These are phyloP conservation scores for Hucho hucho DNA, from an alignment of 2,113 vertebrate species.

Conservation along the genomic window DNA sequence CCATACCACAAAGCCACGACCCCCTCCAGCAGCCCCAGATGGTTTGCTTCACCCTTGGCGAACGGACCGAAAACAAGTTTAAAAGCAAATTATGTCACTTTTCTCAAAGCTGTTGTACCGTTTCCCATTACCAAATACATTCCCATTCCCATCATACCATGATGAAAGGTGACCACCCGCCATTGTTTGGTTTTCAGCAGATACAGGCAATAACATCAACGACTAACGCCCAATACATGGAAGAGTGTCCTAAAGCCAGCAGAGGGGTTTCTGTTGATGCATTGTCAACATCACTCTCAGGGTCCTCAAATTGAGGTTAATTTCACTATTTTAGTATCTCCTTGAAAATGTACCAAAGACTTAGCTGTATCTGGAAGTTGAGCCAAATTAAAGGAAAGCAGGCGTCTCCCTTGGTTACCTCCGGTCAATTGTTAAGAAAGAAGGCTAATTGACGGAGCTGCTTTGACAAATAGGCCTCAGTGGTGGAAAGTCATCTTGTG, in stretches of 20 bases:
- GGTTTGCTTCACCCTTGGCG: conserved; percentile 56
- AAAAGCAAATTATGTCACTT: conserved; percentile 67
- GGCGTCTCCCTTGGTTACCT: conserved; percentile 32
- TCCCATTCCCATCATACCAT: conserved; percentile 66
- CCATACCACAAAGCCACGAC: not conserved
- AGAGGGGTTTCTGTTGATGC: conserved; percentile 51
- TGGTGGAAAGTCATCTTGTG: conserved; percentile 34
- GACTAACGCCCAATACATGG: conserved; percentile 41
- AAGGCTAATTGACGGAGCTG: conserved; percentile 28
- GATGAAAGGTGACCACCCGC: conserved; percentile 76
- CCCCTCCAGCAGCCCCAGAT: conserved; percentile 49
- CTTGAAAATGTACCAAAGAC: not conserved
- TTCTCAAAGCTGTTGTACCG: conserved; percentile 34
- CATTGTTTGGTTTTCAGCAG: conserved; percentile 73
- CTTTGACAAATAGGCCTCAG: conserved; percentile 18
- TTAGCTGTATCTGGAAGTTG: conserved; percentile 8
- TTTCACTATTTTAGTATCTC: not conserved
- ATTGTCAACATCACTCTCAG: conserved; percentile 55
- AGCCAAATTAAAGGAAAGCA: conserved; percentile 21
- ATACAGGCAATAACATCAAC: conserved; percentile 71
- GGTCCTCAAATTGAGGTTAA: conserved; percentile 4
- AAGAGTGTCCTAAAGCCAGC: conserved; percentile 48
- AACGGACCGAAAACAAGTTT: conserved; percentile 56
- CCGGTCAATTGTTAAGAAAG: conserved; percentile 19
- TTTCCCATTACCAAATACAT: conserved; percentile 61